Base-by-base conservation (phyloP, 2,797 vertebrate species). In the Fistularia commersonii region DNA sequence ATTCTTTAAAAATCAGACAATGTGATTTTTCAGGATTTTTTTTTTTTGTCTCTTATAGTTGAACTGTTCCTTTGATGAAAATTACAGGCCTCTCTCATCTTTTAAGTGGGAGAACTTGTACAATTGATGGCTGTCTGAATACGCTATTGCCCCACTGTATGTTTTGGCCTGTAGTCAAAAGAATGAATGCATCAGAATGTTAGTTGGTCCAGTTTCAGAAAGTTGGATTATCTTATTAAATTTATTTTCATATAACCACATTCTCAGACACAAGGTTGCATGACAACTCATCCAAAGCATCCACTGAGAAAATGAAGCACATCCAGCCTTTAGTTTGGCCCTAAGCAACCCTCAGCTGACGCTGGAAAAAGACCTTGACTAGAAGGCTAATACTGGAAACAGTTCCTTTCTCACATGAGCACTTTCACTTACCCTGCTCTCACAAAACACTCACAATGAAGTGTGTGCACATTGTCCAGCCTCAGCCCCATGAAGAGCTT, bases 381-480 rank as follows among this genome's bases (percentile, higher is more conserved):
- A 23, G 23, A 4, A 23, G 4, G 23, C 23, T 23, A 23, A 23
- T 23, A 23, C 23, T 41, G 39, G 13, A 41, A 41, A 41, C 39
- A 41, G 23, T 23, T 23, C 23, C 23, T 23, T 23, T 23, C 23
- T 11, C 11, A 11, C 39, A 41, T 13, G 46, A 42, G 51, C 5
- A 38, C 11, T 42, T 23, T 38, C 57, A 60, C 54, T 63, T 41
- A 9, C 55, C n/a, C 41, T 7, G 3, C 55, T 79, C 70, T 64
- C 41, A 41, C 36, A 73, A 76, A 54, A 60, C 48, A 68, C 57
- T 42, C 12, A 42, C 59, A 41, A 47, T 48, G 11, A 69, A 47
- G 48, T 52, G 40, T 35, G 11, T 41, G 34, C 10, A 33, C 23
- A 59, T 51, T 44, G 33, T 69, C 23, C 36, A 37, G 50, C 31